Conservation (phyloP, 2,797 vertebrate species). For the Rhinogobio ventralis region DNA sequence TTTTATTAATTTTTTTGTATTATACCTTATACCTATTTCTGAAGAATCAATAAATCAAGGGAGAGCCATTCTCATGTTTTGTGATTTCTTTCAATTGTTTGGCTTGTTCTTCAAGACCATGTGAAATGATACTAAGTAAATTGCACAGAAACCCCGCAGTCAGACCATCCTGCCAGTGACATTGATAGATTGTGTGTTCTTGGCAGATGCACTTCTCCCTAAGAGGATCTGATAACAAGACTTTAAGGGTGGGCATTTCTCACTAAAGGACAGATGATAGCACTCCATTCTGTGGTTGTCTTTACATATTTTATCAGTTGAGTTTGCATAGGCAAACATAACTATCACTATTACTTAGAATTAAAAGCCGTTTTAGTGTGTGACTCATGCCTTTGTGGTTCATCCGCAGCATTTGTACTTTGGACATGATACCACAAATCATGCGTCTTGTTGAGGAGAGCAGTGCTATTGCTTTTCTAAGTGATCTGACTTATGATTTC, state of each 20-base stretch:
- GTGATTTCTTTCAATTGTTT: constrained; percentile 16
- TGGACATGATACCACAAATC: background rate
- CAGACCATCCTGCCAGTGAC: constrained; percentile 2
- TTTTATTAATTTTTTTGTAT: background rate
- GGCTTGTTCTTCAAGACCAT: constrained; percentile 6
- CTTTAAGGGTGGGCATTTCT: constrained; percentile 13
- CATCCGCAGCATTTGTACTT: background rate
- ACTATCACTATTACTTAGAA: background rate
- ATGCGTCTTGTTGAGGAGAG: constrained; percentile 2
- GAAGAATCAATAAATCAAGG: constrained; percentile 13
- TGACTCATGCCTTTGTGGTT: constrained; percentile 21
- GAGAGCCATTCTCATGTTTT: background rate
- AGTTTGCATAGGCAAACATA: constrained; percentile 7
- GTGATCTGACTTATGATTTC: background rate
- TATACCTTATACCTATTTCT: background rate
- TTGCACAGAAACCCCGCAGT: constrained; percentile 28
- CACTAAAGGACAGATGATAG: constrained; percentile 1
- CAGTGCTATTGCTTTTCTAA: background rate
- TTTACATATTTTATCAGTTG: constrained; percentile 1
- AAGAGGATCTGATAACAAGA: constrained; percentile 24
- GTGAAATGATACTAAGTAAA: constrained; percentile 16
- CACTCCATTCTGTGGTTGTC: background rate
- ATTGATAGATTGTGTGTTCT: constrained; percentile 28
- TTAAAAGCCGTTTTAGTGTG: background rate
- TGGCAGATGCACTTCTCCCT: constrained; percentile 12